Evolutionary conservation across 92 coral and sea anemone species (phyloP).

Genomic region (Phenganax subtilis): DNA sequence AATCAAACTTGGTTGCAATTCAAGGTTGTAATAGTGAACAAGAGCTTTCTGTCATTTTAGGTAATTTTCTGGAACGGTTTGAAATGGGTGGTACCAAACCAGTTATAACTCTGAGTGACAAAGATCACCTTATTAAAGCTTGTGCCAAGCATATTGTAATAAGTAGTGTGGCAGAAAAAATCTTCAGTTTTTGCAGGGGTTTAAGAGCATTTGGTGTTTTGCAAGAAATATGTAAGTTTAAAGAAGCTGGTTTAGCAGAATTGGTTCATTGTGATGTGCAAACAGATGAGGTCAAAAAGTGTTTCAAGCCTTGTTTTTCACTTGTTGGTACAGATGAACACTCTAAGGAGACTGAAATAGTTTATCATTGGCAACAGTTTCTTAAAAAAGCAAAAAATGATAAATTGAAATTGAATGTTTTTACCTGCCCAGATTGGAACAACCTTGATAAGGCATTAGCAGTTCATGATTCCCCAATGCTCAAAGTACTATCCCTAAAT

Average conservation of each 20-base stretch:
- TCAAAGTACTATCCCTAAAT: slow-evolving; percentile 33
- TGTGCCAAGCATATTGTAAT: slow-evolving; percentile 50
- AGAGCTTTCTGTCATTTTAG: slow-evolving; percentile 32
- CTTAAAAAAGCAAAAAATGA: slow-evolving; percentile 34
- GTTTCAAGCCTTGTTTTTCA: slow-evolving; percentile 49
- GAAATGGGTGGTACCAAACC: slow-evolving; percentile 54
- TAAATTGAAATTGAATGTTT: slow-evolving; percentile 29
- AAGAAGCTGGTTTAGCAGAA: not conserved
- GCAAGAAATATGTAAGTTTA: not conserved
- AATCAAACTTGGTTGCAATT: not conserved
- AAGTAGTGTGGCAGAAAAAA: slow-evolving; percentile 45
- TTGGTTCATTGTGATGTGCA: not conserved
- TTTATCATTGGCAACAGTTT: slow-evolving; percentile 48
- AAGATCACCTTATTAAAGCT: slow-evolving; percentile 41
- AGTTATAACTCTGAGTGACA: slow-evolving; percentile 40
- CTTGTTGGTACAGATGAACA: slow-evolving; percentile 20
- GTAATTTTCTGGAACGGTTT: slow-evolving; percentile 47
- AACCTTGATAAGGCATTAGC: not conserved
- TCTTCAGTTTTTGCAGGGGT: slow-evolving; percentile 25
- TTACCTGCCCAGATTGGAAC: slow-evolving; percentile 23
- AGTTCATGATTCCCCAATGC: slow-evolving; percentile 5
- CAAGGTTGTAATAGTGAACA: slow-evolving; percentile 31
- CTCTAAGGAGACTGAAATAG: slow-evolving; percentile 48
- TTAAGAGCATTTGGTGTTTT: not conserved
- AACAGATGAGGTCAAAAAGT: slow-evolving; percentile 48